Evolutionary conservation across 2,797 vertebrate species (phyloP).

Genomic region (Hydrolagus colliei): DNA sequence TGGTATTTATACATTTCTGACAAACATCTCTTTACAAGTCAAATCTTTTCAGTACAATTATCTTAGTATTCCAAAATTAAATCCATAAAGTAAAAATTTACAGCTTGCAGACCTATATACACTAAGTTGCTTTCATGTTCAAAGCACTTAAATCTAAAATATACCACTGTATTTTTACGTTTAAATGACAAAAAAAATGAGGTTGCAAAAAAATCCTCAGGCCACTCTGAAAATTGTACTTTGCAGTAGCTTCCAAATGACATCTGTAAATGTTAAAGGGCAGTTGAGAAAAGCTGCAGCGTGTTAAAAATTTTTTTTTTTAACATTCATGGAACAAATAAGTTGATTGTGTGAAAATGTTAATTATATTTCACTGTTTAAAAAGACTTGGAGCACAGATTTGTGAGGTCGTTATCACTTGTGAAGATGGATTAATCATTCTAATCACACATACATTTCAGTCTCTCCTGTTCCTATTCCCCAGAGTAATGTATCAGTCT

Average conservation of each 20-base stretch:
- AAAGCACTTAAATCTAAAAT: constrained; percentile 5
- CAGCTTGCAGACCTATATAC: too few species aligned
- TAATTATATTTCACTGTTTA: background rate
- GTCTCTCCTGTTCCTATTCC: background rate
- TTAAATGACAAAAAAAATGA: background rate
- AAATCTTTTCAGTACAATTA: background rate
- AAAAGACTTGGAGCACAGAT: background rate
- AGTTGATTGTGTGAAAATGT: background rate
- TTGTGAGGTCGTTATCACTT: background rate
- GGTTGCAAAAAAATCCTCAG: background rate
- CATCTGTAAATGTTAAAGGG: background rate
- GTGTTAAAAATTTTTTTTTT: background rate
- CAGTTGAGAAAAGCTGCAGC: background rate
- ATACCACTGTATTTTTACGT: background rate
- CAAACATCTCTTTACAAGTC: background rate
- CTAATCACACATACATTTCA: background rate
- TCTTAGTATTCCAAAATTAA: background rate
- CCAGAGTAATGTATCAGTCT: background rate
- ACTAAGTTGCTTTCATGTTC: too few species aligned
- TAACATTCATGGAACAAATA: constrained; percentile 5
- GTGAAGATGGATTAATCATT: background rate
- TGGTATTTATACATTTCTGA: background rate
- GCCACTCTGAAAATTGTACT: background rate
- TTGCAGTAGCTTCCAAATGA: background rate
- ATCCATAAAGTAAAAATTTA: background rate